phyloP scores from a whole-genome alignment of 2,888 invertebrate genomes.

The Tiliacea aurago region DNA sequence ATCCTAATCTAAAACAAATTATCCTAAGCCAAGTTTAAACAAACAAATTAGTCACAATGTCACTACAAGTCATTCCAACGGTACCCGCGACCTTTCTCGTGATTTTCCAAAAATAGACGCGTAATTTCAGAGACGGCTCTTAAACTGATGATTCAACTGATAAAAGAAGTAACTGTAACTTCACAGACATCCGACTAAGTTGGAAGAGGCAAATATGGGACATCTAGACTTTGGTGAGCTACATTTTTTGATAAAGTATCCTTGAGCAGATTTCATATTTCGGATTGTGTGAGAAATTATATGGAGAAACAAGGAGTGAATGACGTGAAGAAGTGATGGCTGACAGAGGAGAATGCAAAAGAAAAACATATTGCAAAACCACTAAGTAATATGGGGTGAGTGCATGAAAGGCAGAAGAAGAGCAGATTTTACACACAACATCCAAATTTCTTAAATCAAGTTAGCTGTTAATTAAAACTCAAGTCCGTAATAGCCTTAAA shows the following conservation, averaged over 20 bases:
- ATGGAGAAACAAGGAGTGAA: not conserved
- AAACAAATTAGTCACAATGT: slow-evolving; percentile 59
- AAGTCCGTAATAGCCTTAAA: slow-evolving; percentile 30
- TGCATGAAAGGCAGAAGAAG: not conserved
- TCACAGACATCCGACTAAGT: slow-evolving; percentile 16
- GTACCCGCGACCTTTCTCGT: slow-evolving; percentile 38
- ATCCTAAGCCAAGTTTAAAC: slow-evolving; percentile 59
- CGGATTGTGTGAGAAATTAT: not conserved
- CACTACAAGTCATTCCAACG: slow-evolving; percentile 63
- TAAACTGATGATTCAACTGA: slow-evolving; percentile 37
- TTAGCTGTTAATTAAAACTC: not conserved
- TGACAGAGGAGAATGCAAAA: not conserved
- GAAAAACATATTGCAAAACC: too few relatives aligned
- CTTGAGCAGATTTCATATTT: not conserved
- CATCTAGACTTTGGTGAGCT: slow-evolving; percentile 8
- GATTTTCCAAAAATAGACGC: slow-evolving; percentile 41
- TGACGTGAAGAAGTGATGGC: not conserved
- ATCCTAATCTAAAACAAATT: slow-evolving; percentile 45
- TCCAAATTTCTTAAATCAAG: slow-evolving; percentile 26
- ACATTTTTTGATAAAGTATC: slow-evolving; percentile 3
- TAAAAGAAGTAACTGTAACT: slow-evolving; percentile 38
- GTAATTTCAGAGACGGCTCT: slow-evolving; percentile 38
- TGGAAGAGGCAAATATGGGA: not conserved
- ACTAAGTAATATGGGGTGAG: too few relatives aligned
- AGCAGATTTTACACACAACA: slow-evolving; percentile 3